These are phyloP conservation scores for Cacatua alba DNA, from an alignment of 2,113 vertebrate species.

Conservation along the genomic window DNA sequence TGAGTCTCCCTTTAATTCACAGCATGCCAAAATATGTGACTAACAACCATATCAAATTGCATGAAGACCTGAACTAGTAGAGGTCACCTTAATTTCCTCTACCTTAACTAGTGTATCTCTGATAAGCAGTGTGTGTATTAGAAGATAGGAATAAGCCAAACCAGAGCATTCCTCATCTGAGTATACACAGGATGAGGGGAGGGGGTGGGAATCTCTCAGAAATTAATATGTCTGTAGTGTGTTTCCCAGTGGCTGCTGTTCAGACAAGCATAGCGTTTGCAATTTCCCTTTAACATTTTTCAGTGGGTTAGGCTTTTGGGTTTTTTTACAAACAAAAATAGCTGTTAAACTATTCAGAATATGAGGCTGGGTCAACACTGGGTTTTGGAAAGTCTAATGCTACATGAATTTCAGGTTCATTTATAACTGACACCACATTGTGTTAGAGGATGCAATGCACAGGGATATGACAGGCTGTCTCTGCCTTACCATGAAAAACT, in stretches of 20 bases:
- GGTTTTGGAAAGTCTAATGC: not conserved
- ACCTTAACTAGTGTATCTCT: conserved; percentile 57
- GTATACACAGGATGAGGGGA: not conserved
- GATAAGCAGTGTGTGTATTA: conserved; percentile 20
- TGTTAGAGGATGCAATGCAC: not conserved
- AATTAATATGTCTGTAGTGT: not conserved
- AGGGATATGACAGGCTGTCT: not conserved
- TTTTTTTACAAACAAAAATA: not conserved
- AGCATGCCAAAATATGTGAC: conserved; percentile 55
- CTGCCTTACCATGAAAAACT: not conserved
- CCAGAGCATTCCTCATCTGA: not conserved
- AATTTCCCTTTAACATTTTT: conserved; percentile 56
- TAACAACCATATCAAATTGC: conserved; percentile 66
- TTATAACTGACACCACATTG: not conserved
- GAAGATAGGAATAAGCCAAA: conserved; percentile 32
- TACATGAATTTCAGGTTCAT: not conserved
- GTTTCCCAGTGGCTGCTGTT: conserved; percentile 36
- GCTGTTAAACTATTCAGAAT: not conserved
- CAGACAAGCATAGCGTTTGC: conserved; percentile 37
- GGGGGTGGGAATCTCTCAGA: not conserved
- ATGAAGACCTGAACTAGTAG: conserved; percentile 49
- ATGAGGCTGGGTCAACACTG: not conserved
- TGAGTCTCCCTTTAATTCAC: not conserved
- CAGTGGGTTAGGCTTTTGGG: not conserved
- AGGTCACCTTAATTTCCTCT: conserved; percentile 69